Percentiles rank a stretch among this genome's conserved stretches.
Conservation (phyloP, 2,113 vertebrate species). For the Macaca mulatta region DNA sequence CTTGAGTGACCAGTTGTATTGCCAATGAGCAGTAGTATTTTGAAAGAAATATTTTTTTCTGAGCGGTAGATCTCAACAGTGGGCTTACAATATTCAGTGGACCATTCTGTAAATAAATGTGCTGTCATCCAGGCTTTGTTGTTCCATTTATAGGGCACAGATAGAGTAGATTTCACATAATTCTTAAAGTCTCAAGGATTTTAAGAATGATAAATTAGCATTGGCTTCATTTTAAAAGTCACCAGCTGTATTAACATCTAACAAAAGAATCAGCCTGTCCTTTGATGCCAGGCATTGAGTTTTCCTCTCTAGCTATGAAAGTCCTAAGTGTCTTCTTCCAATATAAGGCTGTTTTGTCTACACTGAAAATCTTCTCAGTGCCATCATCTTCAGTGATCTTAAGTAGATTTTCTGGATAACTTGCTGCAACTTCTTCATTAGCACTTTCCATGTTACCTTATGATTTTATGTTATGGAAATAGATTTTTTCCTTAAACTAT, state of each 20-base stretch:
- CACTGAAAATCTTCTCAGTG: background rate
- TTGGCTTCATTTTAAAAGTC: background rate
- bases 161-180: background rate
- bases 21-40: background rate
- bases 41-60: background rate
- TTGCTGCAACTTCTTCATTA: background rate
- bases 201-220: background rate
- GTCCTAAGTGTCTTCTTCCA: background rate
- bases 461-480: background rate
- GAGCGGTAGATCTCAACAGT: background rate
- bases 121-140: background rate
- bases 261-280: background rate
- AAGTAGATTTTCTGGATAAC: background rate
- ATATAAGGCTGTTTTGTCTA: background rate
- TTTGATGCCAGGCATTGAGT: background rate
- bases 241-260: background rate
- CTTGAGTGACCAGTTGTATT: background rate
- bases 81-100: background rate
- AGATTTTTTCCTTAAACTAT: background rate
- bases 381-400: background rate
- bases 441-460: background rate
- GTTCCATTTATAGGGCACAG: background rate
- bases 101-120: background rate
- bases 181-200: background rate
- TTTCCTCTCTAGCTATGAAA: background rate